Base-by-base conservation (phyloP, 2,888 invertebrate species). In the Ecliptopera silaceata region DNA sequence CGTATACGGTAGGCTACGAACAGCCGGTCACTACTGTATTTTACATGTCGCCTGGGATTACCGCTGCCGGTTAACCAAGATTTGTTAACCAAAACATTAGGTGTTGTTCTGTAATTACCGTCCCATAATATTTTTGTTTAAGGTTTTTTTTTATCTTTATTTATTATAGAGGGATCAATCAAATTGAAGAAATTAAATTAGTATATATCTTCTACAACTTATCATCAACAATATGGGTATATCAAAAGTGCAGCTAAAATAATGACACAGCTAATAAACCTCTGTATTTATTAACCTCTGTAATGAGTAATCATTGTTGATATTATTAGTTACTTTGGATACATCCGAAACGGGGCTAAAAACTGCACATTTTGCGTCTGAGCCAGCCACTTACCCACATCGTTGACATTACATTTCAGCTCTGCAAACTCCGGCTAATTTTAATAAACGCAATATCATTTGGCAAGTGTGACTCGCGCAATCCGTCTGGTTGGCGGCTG, bases 11-110 rank as follows among this genome's bases (percentile, higher is more conserved):
- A 36, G 59, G 64, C 57, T 59, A 55, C 52, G 56, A 41, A 61
- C 65, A 64, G 56, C 68, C 68, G 70, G 61, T 61, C 59, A 63
- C 64, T 64, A 55, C 54, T 56, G 58, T 65, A 56, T 62, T 65
- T 64, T 68, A 69, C 63, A 70, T 70, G 70, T 63, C 71, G 53
- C 63, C 61, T 70, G 66, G 63, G 58, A 69, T 72, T 75, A 74
- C 63, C 60, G 65, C 38, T 34, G 42, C 46, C 42, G 18, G 29
- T 43, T 51, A 46, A 12, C 42, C 34, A 18, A 29, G 29, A 17
- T 39, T 52, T 43, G 12, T 13, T 15, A 46, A n/a, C 41, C 3
- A 48, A 31, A 39, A 39, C n/a, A n/a, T n/a, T n/a, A 48, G 26
- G 6, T 6, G 12, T 5, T 36, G 36, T 8, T 6, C 15, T 36